A percentile compares a stretch with the other conserved stretches of the same genome.
Conservation (phyloP, 2,888 invertebrate genomes). For the Drosophila paranaensis region DNA sequence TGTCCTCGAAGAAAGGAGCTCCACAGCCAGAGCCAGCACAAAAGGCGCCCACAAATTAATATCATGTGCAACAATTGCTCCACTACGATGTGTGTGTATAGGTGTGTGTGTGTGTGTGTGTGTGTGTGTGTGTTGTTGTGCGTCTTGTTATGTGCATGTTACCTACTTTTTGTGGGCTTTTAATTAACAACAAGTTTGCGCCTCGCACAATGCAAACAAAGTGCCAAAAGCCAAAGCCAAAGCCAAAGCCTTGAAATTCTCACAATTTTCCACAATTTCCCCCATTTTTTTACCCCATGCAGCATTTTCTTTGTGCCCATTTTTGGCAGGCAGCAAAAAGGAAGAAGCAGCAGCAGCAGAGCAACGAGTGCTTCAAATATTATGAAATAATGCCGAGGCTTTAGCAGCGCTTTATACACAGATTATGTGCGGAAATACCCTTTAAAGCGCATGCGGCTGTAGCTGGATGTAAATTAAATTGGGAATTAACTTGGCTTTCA, state of each 20-base stretch:
- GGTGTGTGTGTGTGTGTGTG: conserved; percentile 8
- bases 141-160: conserved; percentile 69
- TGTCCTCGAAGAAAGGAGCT: conserved; percentile 57
- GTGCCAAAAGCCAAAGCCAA: conserved; percentile 41
- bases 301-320: conserved; percentile 32
- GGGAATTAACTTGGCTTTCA: conserved; percentile 6
- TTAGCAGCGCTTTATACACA: conserved; percentile 21
- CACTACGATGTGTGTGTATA: conserved; percentile 13
- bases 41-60: conserved; percentile 69
- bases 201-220: conserved; percentile 50
- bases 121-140: conserved; percentile 29
- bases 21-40: conserved; percentile 37
- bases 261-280: conserved; percentile 27
- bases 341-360: background rate
- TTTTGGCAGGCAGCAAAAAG: conserved; percentile 11
- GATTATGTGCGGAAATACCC: conserved; percentile 30
- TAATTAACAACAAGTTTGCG: conserved; percentile 73
- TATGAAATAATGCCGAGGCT: conserved; percentile 20
- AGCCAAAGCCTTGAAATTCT: conserved; percentile 55
- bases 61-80: conserved; percentile 69
- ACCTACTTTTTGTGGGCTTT: conserved; percentile 78
- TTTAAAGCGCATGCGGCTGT: conserved; percentile 15
- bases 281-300: conserved; percentile 1
- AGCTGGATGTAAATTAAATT: conserved; percentile 16
- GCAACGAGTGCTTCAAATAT: conserved; percentile 9